Conservation (phyloP, 35 echinoderm and acorn worm genomes). For the Ophiothrix spiculata region DNA sequence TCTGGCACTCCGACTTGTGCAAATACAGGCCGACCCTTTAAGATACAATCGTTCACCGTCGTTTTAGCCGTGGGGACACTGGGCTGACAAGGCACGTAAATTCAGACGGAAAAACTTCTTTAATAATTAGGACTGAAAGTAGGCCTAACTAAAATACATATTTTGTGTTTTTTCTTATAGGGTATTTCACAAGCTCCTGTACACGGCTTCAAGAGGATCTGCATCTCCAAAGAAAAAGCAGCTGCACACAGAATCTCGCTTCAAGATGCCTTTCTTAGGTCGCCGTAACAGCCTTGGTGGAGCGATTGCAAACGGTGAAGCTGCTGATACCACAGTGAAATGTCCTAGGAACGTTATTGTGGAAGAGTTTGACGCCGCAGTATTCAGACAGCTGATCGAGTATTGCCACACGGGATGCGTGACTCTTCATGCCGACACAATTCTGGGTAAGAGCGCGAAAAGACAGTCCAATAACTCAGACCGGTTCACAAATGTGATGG, state of each 20-base stretch:
- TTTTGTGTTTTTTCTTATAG: slow-evolving; percentile 45
- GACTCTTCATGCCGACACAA: slow-evolving; percentile 71
- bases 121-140: too few species aligned
- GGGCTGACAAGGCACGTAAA: too few species aligned
- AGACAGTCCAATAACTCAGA: not conserved
- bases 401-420: slow-evolving; percentile 97
- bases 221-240: slow-evolving; percentile 16
- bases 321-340: slow-evolving; percentile 44
- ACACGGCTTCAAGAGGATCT: slow-evolving; percentile 43
- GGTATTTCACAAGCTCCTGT: slow-evolving; percentile 93
- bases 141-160: too few species aligned
- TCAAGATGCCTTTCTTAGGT: slow-evolving; percentile 27
- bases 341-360: slow-evolving; percentile 71
- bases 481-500: too few species aligned
- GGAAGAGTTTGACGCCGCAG: slow-evolving; percentile 88
- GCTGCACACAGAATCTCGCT: slow-evolving; percentile 36
- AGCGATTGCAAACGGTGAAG: slow-evolving; percentile 22
- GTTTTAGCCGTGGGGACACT: too few species aligned
- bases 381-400: slow-evolving; percentile 87
- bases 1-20: too few species aligned
- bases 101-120: too few species aligned
- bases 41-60: too few species aligned
- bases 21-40: too few species aligned
- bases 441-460: slow-evolving; percentile 88
- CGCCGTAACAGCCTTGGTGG: slow-evolving; percentile 7